Percentiles rank a stretch among this genome's conserved stretches.
Evolutionary conservation across 2,113 vertebrate species (phyloP).

Genomic region (Cyanocitta stelleri): DNA sequence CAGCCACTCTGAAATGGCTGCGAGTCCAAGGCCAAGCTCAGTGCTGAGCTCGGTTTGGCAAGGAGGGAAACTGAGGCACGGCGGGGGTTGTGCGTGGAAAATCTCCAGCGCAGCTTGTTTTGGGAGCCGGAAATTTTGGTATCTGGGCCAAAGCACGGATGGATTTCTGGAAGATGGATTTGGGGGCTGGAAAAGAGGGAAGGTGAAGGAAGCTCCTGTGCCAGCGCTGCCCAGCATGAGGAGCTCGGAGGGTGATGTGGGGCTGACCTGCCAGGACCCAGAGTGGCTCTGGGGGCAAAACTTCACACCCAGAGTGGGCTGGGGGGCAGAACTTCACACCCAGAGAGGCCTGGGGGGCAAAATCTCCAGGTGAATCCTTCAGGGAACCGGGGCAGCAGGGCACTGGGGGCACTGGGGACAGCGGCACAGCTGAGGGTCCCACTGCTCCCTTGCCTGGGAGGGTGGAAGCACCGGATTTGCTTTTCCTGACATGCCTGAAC

Average conservation of each 20-base stretch:
- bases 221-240: accelerated
- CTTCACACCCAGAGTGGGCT: background rate
- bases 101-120: background rate
- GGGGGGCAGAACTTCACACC: background rate
- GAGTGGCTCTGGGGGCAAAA: background rate
- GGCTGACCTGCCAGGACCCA: background rate
- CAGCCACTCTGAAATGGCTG: background rate
- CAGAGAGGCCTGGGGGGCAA: background rate
- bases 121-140: background rate
- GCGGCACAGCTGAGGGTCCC: background rate
- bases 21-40: background rate
- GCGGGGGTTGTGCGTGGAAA: accelerated
- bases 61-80: slow-evolving; percentile 2
- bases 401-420: background rate
- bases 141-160: accelerated
- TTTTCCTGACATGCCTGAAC: background rate
- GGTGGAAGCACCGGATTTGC: background rate
- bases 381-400: background rate
- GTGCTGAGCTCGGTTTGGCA: background rate
- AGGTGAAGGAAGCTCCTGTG: background rate
- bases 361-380: background rate
- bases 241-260: background rate
- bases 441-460: background rate
- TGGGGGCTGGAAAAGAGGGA: background rate
- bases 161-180: background rate